Evolutionary conservation across 2,888 invertebrate genomes (phyloP), one percentile per base, ranked within the genome.

Genomic region (Plusia festucae): DNA sequence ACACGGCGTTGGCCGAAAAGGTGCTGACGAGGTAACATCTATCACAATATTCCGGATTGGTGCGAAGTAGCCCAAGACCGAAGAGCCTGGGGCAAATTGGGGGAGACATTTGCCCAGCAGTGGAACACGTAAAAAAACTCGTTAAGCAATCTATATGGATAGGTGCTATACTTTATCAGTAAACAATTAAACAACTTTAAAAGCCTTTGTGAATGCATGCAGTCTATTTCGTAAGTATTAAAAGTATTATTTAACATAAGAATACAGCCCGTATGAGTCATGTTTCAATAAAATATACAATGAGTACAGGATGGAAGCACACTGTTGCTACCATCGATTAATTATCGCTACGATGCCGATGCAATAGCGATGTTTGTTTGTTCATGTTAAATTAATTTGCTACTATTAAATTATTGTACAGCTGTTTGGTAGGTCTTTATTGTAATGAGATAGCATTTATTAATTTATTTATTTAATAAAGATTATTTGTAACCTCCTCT

Each of bases 221-320:
- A 40, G n/a, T n/a, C n/a, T n/a, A 40, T 40, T 40, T n/a, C 7
- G 15, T 34, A 40, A 40, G 5, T 40, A 40, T 40, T 9, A 30
- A 30, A 30, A 9, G 24, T 24, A 24, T 24, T 40, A 40, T 40
- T 40, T 40, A 40, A 40, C 40, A 40, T n/a, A 40, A n/a, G n/a
- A 40, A 40, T 40, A 40, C n/a, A n/a, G n/a, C 18, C 9, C 0
- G 18, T 7, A 40, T 49, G 46, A 49, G 18, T 49, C 46, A 54
- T 71, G 71, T 74, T 63, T 55, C 59, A 74, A 64, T 71, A 74
- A 74, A 63, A 74, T 71, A 71, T 57, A 74, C 62, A 51, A 27
- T 18, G 46, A 59, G 56, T 57, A 59, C 75, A 74, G 71, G 75
- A 63, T 74, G 56, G 59, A 57, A 46, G 46, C 9, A 27, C 15